A percentile compares a stretch with the other conserved stretches of the same genome.
These are phyloP conservation scores for Peromyscus eremicus DNA, from an alignment of 2,797 vertebrate species.

Conservation along the genomic window DNA sequence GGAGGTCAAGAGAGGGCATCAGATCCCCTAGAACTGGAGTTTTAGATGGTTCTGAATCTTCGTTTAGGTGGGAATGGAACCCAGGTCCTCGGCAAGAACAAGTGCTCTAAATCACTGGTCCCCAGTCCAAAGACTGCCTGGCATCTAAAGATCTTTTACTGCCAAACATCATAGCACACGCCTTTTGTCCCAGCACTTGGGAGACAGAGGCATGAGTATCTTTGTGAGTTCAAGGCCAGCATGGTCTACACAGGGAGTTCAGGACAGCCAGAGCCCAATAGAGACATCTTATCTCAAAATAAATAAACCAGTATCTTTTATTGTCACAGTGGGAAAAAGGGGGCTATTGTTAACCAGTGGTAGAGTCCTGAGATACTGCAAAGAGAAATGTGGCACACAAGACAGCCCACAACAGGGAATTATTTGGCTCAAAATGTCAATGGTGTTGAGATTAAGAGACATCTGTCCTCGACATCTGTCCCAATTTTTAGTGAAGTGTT, in stretches of 20 bases:
- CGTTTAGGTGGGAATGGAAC: not conserved
- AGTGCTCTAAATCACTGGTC: not conserved
- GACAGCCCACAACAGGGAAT: constrained; percentile 1
- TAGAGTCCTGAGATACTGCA: not conserved
- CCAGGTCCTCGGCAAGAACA: not conserved
- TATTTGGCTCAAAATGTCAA: constrained; percentile 49
- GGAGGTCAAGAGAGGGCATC: not conserved
- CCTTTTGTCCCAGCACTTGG: not conserved
- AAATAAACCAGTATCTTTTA: not conserved
- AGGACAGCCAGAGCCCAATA: not conserved
- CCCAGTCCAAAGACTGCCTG: not conserved
- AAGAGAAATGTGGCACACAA: not conserved
- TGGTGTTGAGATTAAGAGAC: not conserved
- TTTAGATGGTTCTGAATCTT: not conserved
- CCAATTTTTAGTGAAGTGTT: not conserved
- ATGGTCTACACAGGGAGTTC: not conserved
- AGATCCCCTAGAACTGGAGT: not conserved
- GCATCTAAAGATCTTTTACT: not conserved
- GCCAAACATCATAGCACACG: not conserved
- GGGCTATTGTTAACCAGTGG: not conserved
- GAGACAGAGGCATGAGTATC: not conserved
- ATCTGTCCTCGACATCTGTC: constrained; percentile 5
- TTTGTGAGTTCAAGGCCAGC: not conserved
- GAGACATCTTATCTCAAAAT: not conserved
- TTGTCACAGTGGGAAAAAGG: not conserved